A percentile compares a stretch with the other conserved stretches of the same genome.
Evolutionary conservation across 64 coral and sea anemone species (phyloP).

Genomic region (Hydrozoanthus tunicans): DNA sequence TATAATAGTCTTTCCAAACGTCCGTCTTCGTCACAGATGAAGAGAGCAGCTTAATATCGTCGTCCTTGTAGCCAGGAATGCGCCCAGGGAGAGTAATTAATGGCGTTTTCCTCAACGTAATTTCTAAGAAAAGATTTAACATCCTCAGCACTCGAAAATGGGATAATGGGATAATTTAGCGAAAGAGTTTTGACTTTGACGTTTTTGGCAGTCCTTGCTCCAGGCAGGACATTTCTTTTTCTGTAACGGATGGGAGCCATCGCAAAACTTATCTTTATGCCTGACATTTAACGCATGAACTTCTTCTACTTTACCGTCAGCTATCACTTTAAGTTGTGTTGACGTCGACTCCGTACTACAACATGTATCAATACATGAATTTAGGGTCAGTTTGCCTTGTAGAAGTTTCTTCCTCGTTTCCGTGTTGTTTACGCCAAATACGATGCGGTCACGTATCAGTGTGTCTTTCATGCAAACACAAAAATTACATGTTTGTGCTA

Average conservation of each 20-base stretch:
- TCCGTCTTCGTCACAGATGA: not conserved
- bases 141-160: too few species aligned
- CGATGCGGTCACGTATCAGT: not conserved
- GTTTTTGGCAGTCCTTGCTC: not conserved
- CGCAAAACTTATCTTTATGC: slow-evolving; percentile 7
- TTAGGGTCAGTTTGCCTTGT: not conserved
- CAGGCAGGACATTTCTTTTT: slow-evolving; percentile 37
- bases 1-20: not conserved
- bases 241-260: not conserved
- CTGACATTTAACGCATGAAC: not conserved
- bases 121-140: too few species aligned
- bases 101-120: not conserved
- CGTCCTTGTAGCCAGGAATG: not conserved
- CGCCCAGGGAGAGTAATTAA: not conserved
- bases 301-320: not conserved
- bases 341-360: not conserved
- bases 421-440: not conserved
- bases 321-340: slow-evolving; percentile 8
- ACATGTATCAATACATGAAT: not conserved
- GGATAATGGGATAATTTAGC: not conserved
- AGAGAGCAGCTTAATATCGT: not conserved
- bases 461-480: slow-evolving; percentile 5
- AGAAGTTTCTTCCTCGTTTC: not conserved
- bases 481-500: slow-evolving; percentile 4
- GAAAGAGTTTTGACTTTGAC: slow-evolving; percentile 7